Percentiles rank a stretch among this genome's conserved stretches.
phyloP scores from a whole-genome alignment of 2,797 vertebrate genomes.

The Xiphorhynchus erythropygius region DNA sequence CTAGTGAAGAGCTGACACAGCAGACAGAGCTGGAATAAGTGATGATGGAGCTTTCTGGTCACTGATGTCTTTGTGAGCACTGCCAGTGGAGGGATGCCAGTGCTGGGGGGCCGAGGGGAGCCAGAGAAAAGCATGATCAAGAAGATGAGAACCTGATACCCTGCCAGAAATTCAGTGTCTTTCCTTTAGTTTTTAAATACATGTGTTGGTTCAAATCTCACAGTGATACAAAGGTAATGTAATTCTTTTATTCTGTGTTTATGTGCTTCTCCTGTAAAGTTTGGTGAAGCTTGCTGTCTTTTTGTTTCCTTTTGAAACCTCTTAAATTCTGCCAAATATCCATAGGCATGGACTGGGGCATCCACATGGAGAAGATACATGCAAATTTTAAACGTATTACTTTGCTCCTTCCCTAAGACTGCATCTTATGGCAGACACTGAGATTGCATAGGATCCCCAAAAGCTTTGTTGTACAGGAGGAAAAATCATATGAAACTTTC shows the following conservation, averaged over 20 bases:
- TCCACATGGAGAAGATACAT: background rate
- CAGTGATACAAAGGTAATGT: background rate
- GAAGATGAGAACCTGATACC: background rate
- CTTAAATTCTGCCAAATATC: background rate
- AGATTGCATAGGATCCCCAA: background rate
- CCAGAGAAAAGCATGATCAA: background rate
- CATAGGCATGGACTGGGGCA: background rate
- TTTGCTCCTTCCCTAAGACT: background rate
- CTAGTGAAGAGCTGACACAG: background rate
- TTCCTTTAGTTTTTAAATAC: slow-evolving; percentile 6
- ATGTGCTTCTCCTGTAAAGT: background rate
- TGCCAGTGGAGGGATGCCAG: background rate
- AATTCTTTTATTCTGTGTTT: slow-evolving; percentile 1
- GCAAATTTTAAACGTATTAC: background rate
- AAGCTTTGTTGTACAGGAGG: background rate
- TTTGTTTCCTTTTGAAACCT: background rate
- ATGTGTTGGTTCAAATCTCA: slow-evolving; percentile 25
- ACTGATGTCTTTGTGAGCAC: background rate
- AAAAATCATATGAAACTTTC: background rate
- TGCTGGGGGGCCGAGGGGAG: background rate
- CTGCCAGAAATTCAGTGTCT: background rate
- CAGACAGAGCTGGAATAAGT: background rate
- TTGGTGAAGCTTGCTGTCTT: background rate
- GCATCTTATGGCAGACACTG: background rate
- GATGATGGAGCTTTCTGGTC: background rate